Base-by-base conservation (phyloP, 1,140 invertebrate species). In the Eumaeus atala region DNA sequence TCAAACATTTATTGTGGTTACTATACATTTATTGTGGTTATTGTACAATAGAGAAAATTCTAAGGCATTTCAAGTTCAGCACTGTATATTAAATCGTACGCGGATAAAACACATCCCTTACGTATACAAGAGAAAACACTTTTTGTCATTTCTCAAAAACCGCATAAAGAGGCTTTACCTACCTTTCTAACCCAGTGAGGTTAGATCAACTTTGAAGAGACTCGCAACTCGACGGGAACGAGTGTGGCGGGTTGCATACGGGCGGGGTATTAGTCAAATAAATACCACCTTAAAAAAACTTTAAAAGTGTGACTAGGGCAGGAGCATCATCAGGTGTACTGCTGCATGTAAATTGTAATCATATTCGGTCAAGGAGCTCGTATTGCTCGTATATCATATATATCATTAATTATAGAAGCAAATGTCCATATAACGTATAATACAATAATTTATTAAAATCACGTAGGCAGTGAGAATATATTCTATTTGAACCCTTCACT, bases 141-240 rank as follows among this genome's bases (percentile, higher is more conserved):
- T n/a, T 50, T 50, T 28, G 14, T 50, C 12, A 33, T 3, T 3
- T 21, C 56, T 12, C 59, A 54, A 33, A 71, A 66, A 56, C 69
- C 66, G 9, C 54, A 63, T 49, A 53, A 44, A 37, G 44, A 53
- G 49, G 58, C 66, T 9, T 66, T 70, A 61, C 66, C 1, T 48
- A n/a, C 44, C 71, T 38, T 54, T n/a, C n/a, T n/a, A n/a, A n/a
- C 60, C 12, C 54, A 64, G 38, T 73, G 70, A n/a, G 65, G 51
- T 72, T 11, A 72, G 66, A 68, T 42, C n/a, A n/a, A 49, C 48
- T 1, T 49, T 72, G 36, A 28, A 35, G 0, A 54, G 69, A 48
- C 62, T 62, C 47, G 71, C 71, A 9, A 38, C 3, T 38, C 37
- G 37, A 3, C 10, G 9, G 37, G 37, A 3, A 38, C 8, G 2